Conservation (phyloP, 2,888 invertebrate genomes). For the Caenorhabditis becei region DNA sequence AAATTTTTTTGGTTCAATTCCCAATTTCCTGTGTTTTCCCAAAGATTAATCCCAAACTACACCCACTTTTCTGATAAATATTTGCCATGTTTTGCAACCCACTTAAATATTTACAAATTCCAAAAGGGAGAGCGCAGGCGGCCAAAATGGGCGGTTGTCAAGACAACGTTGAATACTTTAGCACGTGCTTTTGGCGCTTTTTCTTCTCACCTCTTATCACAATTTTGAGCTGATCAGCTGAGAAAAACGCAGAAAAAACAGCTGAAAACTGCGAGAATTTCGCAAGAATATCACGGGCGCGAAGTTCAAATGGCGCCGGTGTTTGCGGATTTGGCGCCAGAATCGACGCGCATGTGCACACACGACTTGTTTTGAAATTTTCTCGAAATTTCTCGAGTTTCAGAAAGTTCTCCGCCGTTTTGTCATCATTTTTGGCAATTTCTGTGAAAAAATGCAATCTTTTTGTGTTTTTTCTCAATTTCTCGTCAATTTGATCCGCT, state of each 20-base stretch:
- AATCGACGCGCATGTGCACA: constrained; percentile 46
- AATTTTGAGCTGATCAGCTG: neutral
- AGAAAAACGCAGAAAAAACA: constrained; percentile 1
- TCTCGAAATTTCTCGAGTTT: constrained; percentile 19
- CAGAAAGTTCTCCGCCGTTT: neutral
- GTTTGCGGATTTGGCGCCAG: constrained; percentile 31
- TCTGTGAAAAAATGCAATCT: neutral
- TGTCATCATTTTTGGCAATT: neutral
- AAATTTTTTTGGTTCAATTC: too few species aligned
- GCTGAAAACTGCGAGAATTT: constrained; percentile 6
- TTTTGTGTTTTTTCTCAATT: neutral
- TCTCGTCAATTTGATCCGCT: neutral
- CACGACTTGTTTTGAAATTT: constrained; percentile 16
- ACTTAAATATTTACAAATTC: too few species aligned
- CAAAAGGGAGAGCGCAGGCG: neutral
- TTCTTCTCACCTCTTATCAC: neutral
- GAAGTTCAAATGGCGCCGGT: constrained; percentile 23
- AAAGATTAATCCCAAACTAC: too few species aligned
- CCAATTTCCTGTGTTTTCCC: too few species aligned
- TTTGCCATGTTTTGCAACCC: too few species aligned
- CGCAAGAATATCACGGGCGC: constrained; percentile 29
- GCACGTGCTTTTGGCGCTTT: neutral
- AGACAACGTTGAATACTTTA: neutral
- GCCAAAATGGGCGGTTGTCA: neutral
- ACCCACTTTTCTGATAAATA: neutral